These are phyloP conservation scores for Volucella zonaria DNA, from an alignment of 2,888 invertebrate species.

Conservation along the genomic window DNA sequence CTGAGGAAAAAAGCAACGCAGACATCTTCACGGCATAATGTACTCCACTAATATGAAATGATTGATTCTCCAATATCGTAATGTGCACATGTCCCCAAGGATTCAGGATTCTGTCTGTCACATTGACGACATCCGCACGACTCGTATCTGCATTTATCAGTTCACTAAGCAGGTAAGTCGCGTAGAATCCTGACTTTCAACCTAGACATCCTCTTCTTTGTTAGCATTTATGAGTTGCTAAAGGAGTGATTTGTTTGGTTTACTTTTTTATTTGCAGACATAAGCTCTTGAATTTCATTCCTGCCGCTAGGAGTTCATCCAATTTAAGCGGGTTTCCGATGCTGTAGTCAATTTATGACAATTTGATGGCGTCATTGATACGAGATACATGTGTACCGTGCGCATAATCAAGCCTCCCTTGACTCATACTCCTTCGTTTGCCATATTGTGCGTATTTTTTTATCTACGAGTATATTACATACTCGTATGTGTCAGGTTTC, in stretches of 20 bases:
- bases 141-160: slow-evolving; percentile 37
- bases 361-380: slow-evolving; percentile 7
- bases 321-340: slow-evolving; percentile 48
- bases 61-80: slow-evolving; percentile 20
- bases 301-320: slow-evolving; percentile 43
- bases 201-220: slow-evolving; percentile 16
- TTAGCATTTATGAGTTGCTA: slow-evolving; percentile 16
- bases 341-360: slow-evolving; percentile 51
- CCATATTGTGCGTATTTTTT: too few relatives aligned
- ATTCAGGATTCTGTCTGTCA: slow-evolving; percentile 5
- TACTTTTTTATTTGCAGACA: slow-evolving; percentile 22
- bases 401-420: too few relatives aligned
- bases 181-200: slow-evolving; percentile 24
- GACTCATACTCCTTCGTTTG: too few relatives aligned
- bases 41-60: slow-evolving; percentile 21
- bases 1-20: slow-evolving; percentile 11
- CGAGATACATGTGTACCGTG: too few relatives aligned
- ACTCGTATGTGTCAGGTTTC: too few relatives aligned
- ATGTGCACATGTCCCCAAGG: slow-evolving; percentile 16
- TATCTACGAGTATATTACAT: too few relatives aligned
- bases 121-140: slow-evolving; percentile 7
- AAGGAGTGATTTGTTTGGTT: background rate
- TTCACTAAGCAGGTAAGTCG: slow-evolving; percentile 53
- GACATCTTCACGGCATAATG: slow-evolving; percentile 30
- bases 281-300: slow-evolving; percentile 33